A percentile compares a stretch with the other conserved stretches of the same genome.
phyloP scores from a whole-genome alignment of 2,888 invertebrate genomes.

The Mystacides longicornis region DNA sequence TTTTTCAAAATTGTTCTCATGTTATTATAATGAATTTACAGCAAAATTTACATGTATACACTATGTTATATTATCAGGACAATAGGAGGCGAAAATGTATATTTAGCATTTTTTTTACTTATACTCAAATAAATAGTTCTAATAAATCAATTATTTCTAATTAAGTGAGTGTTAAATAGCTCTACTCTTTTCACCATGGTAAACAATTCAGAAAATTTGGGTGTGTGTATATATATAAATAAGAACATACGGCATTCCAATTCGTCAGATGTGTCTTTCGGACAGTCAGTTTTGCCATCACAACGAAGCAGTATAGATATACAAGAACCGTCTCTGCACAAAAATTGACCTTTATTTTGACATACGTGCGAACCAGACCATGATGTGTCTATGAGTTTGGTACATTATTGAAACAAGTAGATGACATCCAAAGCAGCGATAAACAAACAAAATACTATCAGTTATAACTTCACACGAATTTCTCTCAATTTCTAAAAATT shows the following conservation, averaged over 20 bases:
- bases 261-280: conserved; percentile 56
- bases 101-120: no score
- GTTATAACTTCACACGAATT: no score
- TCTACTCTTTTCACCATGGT: background rate
- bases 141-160: no score
- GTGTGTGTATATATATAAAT: no score
- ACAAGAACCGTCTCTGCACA: conserved; percentile 67
- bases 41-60: no score
- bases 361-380: conserved; percentile 41
- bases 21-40: no score
- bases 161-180: no score
- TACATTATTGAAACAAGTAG: conserved; percentile 19
- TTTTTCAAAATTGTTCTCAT: no score
- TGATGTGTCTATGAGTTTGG: conserved; percentile 26
- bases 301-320: conserved; percentile 62
- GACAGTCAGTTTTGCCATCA: conserved; percentile 68
- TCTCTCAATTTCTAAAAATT: no score
- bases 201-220: background rate
- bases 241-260: conserved; percentile 53
- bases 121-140: no score
- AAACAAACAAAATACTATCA: conserved; percentile 7
- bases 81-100: no score
- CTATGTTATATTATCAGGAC: no score
- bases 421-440: conserved; percentile 33
- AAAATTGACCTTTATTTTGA: conserved; percentile 52